Evolutionary conservation across 2,113 vertebrate genomes (phyloP).

Genomic region (Rafetus swinhoei): DNA sequence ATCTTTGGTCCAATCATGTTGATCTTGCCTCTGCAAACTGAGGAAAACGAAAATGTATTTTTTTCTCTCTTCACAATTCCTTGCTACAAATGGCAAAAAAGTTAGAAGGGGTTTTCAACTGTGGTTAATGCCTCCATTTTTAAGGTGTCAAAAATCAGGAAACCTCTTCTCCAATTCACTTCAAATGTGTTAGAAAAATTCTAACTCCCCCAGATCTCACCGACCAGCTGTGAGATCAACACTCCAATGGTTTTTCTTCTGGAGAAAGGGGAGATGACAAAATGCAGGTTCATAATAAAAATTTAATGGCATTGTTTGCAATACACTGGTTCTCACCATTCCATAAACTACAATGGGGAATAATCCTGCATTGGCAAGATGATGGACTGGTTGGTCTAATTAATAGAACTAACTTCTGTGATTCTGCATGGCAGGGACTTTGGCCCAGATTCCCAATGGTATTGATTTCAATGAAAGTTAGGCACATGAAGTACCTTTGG

Average conservation of each 20-base stretch:
- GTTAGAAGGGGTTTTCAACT: neutral
- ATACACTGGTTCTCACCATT: neutral
- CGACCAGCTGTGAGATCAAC: neutral
- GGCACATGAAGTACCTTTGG: neutral
- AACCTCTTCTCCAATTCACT: neutral
- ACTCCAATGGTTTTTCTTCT: neutral
- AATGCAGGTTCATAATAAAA: constrained; percentile 46
- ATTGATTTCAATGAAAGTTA: neutral
- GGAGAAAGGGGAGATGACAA: neutral
- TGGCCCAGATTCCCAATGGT: neutral
- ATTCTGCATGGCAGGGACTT: constrained; percentile 11
- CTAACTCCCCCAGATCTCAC: neutral
- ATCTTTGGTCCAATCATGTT: neutral
- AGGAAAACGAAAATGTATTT: neutral
- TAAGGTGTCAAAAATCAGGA: neutral
- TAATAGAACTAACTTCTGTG: constrained; percentile 14
- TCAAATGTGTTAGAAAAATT: neutral
- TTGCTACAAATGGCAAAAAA: neutral
- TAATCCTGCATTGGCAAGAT: constrained; percentile 10
- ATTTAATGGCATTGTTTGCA: constrained; percentile 1
- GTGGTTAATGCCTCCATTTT: neutral
- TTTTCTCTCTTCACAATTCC: neutral
- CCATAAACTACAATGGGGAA: neutral
- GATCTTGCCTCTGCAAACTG: neutral
- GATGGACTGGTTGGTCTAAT: neutral